A percentile compares a stretch with the other conserved stretches of the same genome.
Conservation (phyloP, 2,888 invertebrate species). For the Limnephilus rhombicus region DNA sequence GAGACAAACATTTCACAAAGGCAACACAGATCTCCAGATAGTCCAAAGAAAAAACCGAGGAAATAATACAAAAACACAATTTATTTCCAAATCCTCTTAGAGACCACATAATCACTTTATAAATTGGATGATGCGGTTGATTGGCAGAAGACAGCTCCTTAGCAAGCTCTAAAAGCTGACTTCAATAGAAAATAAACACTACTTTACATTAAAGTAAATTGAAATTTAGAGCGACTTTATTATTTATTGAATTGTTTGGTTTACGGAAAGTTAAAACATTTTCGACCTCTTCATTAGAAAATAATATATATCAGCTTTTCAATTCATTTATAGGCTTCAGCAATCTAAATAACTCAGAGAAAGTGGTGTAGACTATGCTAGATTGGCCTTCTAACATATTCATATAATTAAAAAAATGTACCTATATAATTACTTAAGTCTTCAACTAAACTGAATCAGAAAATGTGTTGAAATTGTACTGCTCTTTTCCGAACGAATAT, state of each 20-base stretch:
- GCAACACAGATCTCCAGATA: constrained; percentile 3
- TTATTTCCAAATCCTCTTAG: background rate
- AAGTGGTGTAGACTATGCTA: background rate
- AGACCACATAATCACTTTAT: background rate
- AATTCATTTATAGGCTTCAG: background rate
- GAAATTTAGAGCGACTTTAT: background rate
- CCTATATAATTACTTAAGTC: too few relatives aligned
- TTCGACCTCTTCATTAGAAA: background rate
- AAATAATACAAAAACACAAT: background rate
- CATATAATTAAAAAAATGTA: too few relatives aligned
- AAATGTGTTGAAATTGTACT: too few relatives aligned
- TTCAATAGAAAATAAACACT: background rate
- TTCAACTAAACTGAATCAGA: too few relatives aligned
- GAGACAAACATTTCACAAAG: constrained; percentile 15
- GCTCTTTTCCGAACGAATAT: too few relatives aligned
- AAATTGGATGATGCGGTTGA: background rate
- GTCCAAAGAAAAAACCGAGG: background rate
- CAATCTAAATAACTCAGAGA: background rate
- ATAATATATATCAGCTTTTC: background rate
- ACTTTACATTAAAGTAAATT: background rate
- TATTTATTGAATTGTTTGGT: background rate
- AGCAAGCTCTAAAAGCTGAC: background rate
- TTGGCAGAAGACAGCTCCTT: background rate
- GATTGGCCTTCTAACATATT: background rate
- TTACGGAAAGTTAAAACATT: too few relatives aligned